Evolutionary conservation across 2,113 vertebrate species (phyloP).

Genomic region (Grammomys surdaster): DNA sequence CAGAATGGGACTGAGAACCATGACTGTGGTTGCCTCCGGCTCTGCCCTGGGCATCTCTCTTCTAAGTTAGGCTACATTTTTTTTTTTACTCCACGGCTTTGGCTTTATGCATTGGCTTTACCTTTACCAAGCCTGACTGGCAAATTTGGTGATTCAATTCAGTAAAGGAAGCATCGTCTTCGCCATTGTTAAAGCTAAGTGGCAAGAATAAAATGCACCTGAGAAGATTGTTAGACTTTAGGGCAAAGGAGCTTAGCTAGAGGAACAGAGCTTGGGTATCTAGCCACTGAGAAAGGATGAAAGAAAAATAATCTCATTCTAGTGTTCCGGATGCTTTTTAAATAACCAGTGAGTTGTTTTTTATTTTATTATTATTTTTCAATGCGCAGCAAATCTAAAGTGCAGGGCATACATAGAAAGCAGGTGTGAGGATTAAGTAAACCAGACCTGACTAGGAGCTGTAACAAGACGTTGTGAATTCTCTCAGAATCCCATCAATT

Average conservation of each 20-base stretch:
- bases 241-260: not conserved
- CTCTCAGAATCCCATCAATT: not conserved
- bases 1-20: not conserved
- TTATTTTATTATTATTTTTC: too few relatives aligned
- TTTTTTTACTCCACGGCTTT: not conserved
- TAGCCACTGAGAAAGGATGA: not conserved
- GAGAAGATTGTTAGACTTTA: constrained; percentile 10
- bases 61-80: not conserved
- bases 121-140: not conserved
- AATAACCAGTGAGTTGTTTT: not conserved
- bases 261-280: constrained; percentile 2
- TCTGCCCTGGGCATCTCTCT: not conserved
- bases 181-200: constrained; percentile 12
- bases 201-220: not conserved
- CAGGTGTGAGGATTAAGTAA: not conserved
- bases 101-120: not conserved
- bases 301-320: not conserved
- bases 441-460: constrained; percentile 9
- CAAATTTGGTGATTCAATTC: not conserved
- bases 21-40: not conserved
- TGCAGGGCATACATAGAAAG: not conserved
- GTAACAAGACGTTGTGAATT: not conserved
- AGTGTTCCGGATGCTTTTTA: not conserved
- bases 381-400: not conserved
- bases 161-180: not conserved